These are phyloP conservation scores for Leucophenga maculata DNA, from an alignment of 2,888 invertebrate species.

Conservation along the genomic window DNA sequence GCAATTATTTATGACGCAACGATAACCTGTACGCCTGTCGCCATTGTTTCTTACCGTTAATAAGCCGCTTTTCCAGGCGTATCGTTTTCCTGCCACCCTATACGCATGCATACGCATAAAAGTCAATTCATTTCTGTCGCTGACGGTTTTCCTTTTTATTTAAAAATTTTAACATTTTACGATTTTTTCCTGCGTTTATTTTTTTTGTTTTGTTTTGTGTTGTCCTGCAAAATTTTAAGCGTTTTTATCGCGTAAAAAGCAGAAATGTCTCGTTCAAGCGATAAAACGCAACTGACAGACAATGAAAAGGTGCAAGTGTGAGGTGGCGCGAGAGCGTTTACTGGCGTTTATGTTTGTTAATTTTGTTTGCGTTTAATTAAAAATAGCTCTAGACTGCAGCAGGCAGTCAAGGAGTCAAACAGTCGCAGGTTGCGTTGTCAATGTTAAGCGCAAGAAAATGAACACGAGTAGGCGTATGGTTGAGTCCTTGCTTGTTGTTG, in stretches of 20 bases:
- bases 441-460: too few species aligned
- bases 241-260: background rate
- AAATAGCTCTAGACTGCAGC: conserved; percentile 1
- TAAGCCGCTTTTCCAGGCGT: background rate
- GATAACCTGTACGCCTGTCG: too few species aligned
- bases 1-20: too few species aligned
- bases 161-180: conserved; percentile 36
- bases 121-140: conserved; percentile 55
- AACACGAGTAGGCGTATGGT: too few species aligned
- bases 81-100: background rate
- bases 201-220: background rate
- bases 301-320: background rate
- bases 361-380: conserved; percentile 22
- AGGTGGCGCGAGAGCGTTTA: background rate
- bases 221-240: background rate
- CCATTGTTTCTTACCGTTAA: background rate
- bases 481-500: too few species aligned
- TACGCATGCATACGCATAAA: conserved; percentile 62
- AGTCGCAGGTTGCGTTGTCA: background rate
- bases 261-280: background rate
- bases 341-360: conserved; percentile 11
- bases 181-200: too few species aligned
- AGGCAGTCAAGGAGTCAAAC: background rate
- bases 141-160: conserved; percentile 28
- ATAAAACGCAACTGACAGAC: too few species aligned